Base-by-base conservation (phyloP, 92 coral and sea anemone genomes). In the Palythoa heliodiscus region DNA sequence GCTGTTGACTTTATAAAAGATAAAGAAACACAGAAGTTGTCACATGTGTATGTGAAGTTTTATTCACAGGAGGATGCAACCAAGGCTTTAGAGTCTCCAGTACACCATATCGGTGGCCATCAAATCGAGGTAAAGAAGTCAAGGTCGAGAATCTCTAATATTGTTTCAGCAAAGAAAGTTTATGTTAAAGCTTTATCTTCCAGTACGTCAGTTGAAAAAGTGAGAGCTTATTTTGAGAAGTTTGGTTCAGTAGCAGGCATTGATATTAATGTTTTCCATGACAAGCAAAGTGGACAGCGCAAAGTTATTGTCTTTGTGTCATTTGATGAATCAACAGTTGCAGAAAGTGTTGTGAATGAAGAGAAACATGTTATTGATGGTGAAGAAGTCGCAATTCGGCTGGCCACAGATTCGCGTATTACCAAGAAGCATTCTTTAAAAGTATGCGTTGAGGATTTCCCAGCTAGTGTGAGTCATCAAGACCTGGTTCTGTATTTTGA, bases 31-130 rank as follows among this genome's bases (percentile, higher is more conserved):
- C 48, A 83, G 50, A 69, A 86, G 37, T 78, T 85, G 48, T 76
- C 91, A 63, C 89, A 83, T 70, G 91, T 79, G 6, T 88, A 88
- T 69, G 87, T 91, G 10, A 91, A 90, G 24, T 91, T 79, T 61
- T 50, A 54, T 43, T 40, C 91, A 1, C 74, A 71, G 15, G 95
- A 88, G 35, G 92, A 90, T 66, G 92, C 91, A 22, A 55, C 61
- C 23, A 89, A 72, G 7, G 90, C 92, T 19, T 80, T 81, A 11
- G 80, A 83, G 9, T 77, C 90, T 14, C 89, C 79, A 66, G 58
- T 68, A 23, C 97, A 87, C 52, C 89, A 80, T 35, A 64, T 80
- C 40, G 75, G 40, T 80, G 61, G 66, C 7, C 84, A 80, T 68
- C 61, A 80, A 20, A 47, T 80, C 12, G 74, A 80, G 63, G 73